Conservation (phyloP, 1,140 invertebrate genomes). For the Drosophila sp. region DNA sequence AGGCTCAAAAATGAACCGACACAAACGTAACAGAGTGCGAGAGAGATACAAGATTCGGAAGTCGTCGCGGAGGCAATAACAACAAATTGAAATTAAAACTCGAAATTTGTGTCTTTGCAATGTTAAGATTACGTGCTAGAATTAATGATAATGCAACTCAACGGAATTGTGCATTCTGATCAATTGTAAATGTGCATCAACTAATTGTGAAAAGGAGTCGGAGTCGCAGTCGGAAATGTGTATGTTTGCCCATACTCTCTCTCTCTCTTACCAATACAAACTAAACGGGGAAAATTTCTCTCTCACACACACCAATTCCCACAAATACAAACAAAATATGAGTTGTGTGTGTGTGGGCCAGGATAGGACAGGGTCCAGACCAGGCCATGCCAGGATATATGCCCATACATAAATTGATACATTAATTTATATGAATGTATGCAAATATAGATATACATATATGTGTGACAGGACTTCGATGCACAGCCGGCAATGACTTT, state of each 20-base stretch:
- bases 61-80: constrained; percentile 4
- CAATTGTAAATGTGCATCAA: constrained; percentile 25
- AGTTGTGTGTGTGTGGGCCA: constrained; percentile 9
- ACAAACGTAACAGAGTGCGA: background rate
- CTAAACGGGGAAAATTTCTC: constrained; percentile 20
- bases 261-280: constrained; percentile 14
- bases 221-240: constrained; percentile 28
- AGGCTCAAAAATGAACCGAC: background rate
- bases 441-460: background rate
- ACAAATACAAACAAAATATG: constrained; percentile 27
- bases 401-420: background rate
- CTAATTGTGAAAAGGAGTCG: constrained; percentile 17
- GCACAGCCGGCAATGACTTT: constrained; percentile 12
- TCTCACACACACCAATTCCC: background rate
- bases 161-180: constrained; percentile 47
- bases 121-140: constrained; percentile 38
- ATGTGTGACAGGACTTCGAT: constrained; percentile 1
- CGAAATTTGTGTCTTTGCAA: constrained; percentile 52
- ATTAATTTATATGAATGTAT: constrained; percentile 4
- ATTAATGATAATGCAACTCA: constrained; percentile 25
- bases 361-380: constrained; percentile 13
- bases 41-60: background rate
- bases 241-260: constrained; percentile 28
- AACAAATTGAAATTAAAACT: constrained; percentile 57
- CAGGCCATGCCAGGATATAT: background rate